Conservation (phyloP, 2,113 vertebrate genomes). For the Talpa occidentalis region DNA sequence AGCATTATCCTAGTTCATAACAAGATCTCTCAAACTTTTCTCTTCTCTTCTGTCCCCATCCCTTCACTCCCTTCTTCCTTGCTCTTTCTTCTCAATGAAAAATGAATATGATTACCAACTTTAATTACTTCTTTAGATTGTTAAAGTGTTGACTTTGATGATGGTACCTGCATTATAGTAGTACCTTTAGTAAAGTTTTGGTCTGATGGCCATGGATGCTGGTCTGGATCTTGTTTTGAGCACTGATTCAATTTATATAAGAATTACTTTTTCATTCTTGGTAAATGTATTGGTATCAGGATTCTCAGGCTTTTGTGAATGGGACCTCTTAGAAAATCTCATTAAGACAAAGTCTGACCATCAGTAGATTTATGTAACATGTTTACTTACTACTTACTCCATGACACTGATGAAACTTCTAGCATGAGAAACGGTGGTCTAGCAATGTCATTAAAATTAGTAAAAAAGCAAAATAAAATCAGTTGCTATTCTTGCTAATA, state of each 20-base stretch:
- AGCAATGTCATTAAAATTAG: background rate
- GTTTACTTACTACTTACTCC: background rate
- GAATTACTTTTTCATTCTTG: background rate
- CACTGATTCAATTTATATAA: background rate
- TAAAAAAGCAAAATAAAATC: background rate
- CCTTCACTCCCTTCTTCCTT: fast-evolving
- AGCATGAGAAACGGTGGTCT: background rate
- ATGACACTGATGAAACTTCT: background rate
- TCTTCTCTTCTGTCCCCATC: fast-evolving
- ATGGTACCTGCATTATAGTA: background rate
- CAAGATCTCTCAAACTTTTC: background rate
- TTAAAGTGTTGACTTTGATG: background rate
- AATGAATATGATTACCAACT: background rate
- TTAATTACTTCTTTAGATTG: background rate
- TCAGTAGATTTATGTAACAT: background rate
- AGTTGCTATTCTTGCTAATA: background rate
- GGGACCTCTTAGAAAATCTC: background rate
- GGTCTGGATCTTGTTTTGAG: background rate
- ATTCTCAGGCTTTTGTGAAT: background rate
- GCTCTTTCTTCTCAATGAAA: background rate
- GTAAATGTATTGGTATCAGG: background rate
- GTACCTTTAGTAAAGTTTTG: background rate
- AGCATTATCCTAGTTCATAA: background rate
- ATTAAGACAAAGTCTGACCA: background rate
- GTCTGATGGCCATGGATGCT: fast-evolving